Evolutionary conservation across 2,797 vertebrate species (phyloP), one percentile per base, ranked within the genome.

Genomic region (Ambastaia sidthimunki): DNA sequence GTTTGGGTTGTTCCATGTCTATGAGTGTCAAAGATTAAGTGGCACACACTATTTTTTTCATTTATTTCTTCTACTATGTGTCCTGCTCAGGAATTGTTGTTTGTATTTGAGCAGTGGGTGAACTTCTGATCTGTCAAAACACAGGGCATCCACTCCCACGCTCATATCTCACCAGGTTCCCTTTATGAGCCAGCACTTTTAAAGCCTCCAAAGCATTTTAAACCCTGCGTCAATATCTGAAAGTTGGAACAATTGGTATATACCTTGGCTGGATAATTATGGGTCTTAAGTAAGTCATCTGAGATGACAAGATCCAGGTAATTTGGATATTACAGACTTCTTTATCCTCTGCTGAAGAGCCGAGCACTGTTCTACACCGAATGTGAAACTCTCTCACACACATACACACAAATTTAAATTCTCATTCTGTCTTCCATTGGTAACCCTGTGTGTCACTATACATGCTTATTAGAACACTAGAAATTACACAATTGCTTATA

Each of bases 61-160:
- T 82, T 75, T 63, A 65, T 78, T 83, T 80, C 76, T 69, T 90
- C 83, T 73, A 66, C 88, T 86, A 88, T 83, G 28, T 86, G 76
- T 80, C 86, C 87, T 88, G 70, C 89, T 91, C 90, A 90, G 90
- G 90, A 90, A 91, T 50, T 68, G 28, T 28, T 28, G 52, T 69
- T 70, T 63, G 55, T 7, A 67, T 80, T 80, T 41, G 9, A 65
- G 31, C 31, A 19, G 15, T 65, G 31, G 34, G 59, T 82, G 55
- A 65, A 74, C 70, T 41, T 71, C 19, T 37, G 70, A 71, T n/a
- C 74, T 76, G 71, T 59, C 18, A 48, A 50, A 60, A 81, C 71
- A 85, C 55, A 34, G 18, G 10, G 28, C 21, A 34, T 28, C 4
- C 57, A 48, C 67, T 28, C 60, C 37, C 25, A 48, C 65, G 59